Evolutionary conservation across 2,113 vertebrate genomes (phyloP).

Genomic region (Hemiprocne comata): DNA sequence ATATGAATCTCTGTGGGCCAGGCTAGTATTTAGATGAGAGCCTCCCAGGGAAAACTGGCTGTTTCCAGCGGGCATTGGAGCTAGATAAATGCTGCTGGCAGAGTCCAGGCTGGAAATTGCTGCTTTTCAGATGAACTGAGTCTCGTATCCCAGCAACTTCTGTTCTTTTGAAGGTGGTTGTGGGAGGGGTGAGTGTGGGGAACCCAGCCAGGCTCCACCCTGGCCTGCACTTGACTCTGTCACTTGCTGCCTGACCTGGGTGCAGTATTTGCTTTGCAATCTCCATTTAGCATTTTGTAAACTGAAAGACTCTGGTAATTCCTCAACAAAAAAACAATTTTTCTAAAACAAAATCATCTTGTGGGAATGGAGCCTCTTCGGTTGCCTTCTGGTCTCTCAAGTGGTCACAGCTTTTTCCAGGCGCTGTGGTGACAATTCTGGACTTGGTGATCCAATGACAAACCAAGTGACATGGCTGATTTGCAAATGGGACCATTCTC

Average conservation of each 20-base stretch:
- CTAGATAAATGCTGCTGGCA: background rate
- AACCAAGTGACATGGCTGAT: background rate
- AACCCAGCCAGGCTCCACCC: background rate
- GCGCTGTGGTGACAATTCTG: background rate
- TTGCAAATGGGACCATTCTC: rapidly evolving
- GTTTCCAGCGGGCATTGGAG: background rate
- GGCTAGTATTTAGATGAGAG: background rate
- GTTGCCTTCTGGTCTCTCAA: rapidly evolving
- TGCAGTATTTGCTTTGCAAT: background rate
- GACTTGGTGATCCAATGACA: background rate
- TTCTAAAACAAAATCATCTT: background rate
- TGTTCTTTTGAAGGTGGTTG: background rate
- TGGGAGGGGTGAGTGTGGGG: background rate
- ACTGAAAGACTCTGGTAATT: background rate
- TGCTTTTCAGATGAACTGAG: background rate
- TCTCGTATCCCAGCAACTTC: background rate
- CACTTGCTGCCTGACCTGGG: background rate
- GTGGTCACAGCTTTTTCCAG: background rate
- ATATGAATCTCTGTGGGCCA: background rate
- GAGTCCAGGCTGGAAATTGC: background rate
- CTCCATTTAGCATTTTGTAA: background rate
- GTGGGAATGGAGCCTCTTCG: background rate
- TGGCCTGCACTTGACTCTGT: rapidly evolving
- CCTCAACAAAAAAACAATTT: background rate
- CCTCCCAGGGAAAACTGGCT: background rate